A percentile compares a stretch with the other conserved stretches of the same genome.
These are phyloP conservation scores for Rousettus madagascariensis DNA, from an alignment of 2,797 vertebrate species.

Conservation along the genomic window DNA sequence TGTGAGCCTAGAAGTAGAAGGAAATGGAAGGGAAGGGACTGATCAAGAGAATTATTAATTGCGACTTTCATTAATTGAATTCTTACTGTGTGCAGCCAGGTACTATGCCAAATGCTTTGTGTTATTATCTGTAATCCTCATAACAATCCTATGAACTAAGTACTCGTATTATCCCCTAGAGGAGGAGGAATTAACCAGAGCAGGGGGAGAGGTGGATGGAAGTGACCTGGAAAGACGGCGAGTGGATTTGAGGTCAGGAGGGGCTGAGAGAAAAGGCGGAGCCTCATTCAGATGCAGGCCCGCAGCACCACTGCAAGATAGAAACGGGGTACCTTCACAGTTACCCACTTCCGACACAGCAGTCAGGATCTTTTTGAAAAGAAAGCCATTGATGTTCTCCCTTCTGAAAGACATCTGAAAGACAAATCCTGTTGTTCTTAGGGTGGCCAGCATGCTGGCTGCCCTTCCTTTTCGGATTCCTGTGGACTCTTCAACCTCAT, in stretches of 20 bases:
- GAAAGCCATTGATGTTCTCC: background rate
- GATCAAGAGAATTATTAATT: background rate
- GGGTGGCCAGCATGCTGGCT: background rate
- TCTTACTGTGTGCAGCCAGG: background rate
- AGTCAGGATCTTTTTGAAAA: background rate
- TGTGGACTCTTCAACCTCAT: background rate
- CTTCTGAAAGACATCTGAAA: background rate
- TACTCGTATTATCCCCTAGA: background rate
- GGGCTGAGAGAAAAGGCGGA: background rate
- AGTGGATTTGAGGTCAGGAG: background rate
- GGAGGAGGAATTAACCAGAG: background rate
- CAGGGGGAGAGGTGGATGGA: background rate
- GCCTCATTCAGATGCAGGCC: background rate
- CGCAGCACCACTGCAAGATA: too few species aligned
- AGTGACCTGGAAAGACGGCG: background rate
- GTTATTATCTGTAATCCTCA: background rate
- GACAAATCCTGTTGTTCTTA: background rate
- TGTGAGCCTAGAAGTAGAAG: background rate
- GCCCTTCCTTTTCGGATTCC: background rate
- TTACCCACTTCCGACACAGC: background rate
- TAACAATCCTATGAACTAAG: background rate
- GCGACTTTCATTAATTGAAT: background rate
- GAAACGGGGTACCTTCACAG: too few species aligned
- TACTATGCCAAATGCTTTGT: background rate
- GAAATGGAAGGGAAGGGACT: background rate